A percentile compares a stretch with the other conserved stretches of the same genome.
phyloP scores from a whole-genome alignment of 1,140 invertebrate species.

The Capitella teleta region DNA sequence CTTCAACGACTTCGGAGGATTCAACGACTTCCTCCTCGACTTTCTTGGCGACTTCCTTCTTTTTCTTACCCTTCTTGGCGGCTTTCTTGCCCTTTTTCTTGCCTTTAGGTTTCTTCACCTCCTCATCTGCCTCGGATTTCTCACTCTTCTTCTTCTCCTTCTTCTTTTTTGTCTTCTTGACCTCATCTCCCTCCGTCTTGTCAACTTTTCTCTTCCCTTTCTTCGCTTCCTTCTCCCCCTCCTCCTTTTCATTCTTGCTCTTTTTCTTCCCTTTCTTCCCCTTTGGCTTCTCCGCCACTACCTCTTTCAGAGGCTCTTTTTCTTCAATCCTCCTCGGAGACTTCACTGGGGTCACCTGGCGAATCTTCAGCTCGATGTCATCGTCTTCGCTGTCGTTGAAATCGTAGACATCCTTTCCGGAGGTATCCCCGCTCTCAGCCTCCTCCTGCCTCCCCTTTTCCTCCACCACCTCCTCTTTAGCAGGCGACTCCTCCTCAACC shows the following conservation, averaged over 20 bases:
- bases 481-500: not conserved
- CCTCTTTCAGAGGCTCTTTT: not conserved
- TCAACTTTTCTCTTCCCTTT: not conserved
- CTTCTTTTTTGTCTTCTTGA: not conserved
- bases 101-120: not conserved
- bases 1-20: no score
- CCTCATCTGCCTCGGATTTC: not conserved
- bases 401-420: constrained; percentile 3
- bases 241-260: not conserved
- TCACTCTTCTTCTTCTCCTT: no score
- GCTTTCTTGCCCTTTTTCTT: not conserved
- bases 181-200: not conserved
- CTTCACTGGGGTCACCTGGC: not conserved
- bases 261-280: not conserved
- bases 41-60: not conserved
- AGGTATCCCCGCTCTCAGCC: not conserved
- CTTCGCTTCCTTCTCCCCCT: not conserved
- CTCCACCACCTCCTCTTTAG: not conserved
- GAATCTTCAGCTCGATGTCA: not conserved
- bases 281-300: not conserved
- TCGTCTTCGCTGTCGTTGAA: constrained; percentile 6
- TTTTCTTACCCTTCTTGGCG: constrained; percentile 1
- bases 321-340: not conserved
- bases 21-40: not conserved
- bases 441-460: not conserved